These are phyloP conservation scores for Sinodicranocentrus sp. DNA, from an alignment of 2,888 invertebrate genomes.

Conservation along the genomic window DNA sequence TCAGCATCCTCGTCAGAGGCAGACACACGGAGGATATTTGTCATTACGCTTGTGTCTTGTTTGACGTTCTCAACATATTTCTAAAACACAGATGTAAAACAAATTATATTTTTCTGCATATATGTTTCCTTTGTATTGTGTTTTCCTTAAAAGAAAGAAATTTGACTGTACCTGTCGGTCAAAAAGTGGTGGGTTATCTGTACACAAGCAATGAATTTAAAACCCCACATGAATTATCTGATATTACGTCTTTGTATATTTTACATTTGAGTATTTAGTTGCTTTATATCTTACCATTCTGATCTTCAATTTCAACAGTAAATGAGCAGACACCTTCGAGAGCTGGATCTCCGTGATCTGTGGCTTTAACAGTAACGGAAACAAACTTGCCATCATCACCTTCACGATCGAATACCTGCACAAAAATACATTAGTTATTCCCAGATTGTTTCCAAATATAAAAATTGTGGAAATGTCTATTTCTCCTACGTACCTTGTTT, in stretches of 20 bases:
- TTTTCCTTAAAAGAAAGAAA: too few species aligned
- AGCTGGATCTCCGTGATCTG: conserved; percentile 98
- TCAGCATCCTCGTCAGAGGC: conserved; percentile 98
- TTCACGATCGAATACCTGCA: conserved; percentile 93
- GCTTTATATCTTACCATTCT: conserved; percentile 91
- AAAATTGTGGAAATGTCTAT: too few species aligned
- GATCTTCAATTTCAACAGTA: conserved; percentile 97
- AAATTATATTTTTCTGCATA: too few species aligned
- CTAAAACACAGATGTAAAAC: conserved; percentile 79
- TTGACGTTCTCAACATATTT: conserved; percentile 98
- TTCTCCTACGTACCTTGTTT: conserved; percentile 89
- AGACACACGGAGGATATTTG: conserved; percentile 95
- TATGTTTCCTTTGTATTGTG: too few species aligned
- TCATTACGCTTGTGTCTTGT: conserved; percentile 97
- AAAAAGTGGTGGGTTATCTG: conserved; percentile 87
- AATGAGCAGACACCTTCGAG: conserved; percentile 99
- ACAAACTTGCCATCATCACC: conserved; percentile 98
- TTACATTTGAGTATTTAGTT: too few species aligned
- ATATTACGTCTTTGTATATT: too few species aligned
- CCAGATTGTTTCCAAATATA: too few species aligned
- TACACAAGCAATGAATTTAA: conserved; percentile 30
- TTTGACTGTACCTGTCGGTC: conserved; percentile 98
- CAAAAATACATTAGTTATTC: neutral
- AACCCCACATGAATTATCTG: too few species aligned
- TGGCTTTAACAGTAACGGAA: conserved; percentile 97